Percentiles rank a stretch among this genome's conserved stretches.
phyloP scores from a whole-genome alignment of 2,888 invertebrate species.

The Zaprionus obscuricornis region DNA sequence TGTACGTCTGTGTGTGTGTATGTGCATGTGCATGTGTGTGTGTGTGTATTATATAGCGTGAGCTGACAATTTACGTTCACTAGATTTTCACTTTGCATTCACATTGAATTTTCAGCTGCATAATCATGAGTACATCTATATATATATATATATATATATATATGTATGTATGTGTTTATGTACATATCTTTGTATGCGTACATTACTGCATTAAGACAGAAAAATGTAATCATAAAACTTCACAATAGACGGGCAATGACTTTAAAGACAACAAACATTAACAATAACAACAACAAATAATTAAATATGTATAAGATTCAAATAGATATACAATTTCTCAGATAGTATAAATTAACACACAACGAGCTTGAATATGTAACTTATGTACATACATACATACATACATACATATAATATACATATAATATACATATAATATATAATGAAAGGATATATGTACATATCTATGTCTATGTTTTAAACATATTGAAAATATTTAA shows the following conservation, averaged over 20 bases:
- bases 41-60: conserved; percentile 37
- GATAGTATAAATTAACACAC: too few species aligned
- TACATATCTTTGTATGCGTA: too few species aligned
- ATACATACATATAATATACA: background rate
- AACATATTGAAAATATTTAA: too few species aligned
- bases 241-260: conserved; percentile 35
- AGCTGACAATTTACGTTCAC: conserved; percentile 34
- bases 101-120: conserved; percentile 61
- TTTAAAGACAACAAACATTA: conserved; percentile 16
- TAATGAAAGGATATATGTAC: too few species aligned
- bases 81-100: conserved; percentile 68
- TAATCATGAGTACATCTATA: conserved; percentile 42
- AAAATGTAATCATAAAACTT: conserved; percentile 21
- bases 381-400: background rate
- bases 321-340: conserved; percentile 3
- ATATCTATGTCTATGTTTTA: too few species aligned
- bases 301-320: conserved; percentile 6
- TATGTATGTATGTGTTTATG: conserved; percentile 9
- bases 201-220: conserved; percentile 30
- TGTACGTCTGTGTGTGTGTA: background rate
- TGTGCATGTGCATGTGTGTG: conserved; percentile 8
- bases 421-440: too few species aligned
- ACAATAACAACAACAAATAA: conserved; percentile 1
- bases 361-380: too few species aligned
- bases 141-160: conserved; percentile 5